Conservation (phyloP, 2,797 vertebrate species). For the Capromys pilorides region DNA sequence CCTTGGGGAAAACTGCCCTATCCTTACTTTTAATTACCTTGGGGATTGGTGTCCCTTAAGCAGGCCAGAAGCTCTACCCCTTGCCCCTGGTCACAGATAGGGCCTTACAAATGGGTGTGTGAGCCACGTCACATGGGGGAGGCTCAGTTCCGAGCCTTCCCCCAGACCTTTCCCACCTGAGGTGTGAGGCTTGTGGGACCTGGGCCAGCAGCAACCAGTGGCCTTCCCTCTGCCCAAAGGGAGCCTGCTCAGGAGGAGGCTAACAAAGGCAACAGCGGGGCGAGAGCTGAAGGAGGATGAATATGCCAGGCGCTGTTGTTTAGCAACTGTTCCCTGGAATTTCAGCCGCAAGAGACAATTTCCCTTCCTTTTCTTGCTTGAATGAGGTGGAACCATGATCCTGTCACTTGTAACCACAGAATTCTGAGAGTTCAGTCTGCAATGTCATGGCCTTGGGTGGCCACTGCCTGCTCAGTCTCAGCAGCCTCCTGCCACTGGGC, state of each 20-base stretch:
- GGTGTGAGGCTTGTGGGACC: not conserved
- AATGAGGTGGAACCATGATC: not conserved
- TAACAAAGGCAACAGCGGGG: not conserved
- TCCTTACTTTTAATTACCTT: not conserved
- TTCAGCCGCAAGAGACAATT: not conserved
- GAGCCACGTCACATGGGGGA: not conserved
- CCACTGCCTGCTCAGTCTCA: not conserved
- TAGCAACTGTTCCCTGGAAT: not conserved
- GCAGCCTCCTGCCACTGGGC: not conserved
- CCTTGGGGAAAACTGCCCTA: not conserved
- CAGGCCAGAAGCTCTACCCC: not conserved
- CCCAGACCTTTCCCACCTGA: not conserved
- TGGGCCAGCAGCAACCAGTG: not conserved
- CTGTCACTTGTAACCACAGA: not conserved
- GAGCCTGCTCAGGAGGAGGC: not conserved
- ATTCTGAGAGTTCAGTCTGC: not conserved
- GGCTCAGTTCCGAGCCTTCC: not conserved
- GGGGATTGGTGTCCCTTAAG: not conserved
- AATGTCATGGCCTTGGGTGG: not conserved
- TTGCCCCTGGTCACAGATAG: not conserved
- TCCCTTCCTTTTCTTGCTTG: not conserved
- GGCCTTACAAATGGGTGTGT: not conserved
- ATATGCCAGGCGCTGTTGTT: not conserved
- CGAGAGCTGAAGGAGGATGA: not conserved
- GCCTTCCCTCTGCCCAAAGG: not conserved